These are phyloP conservation scores for Tenthredo scrophulariae DNA, from an alignment of 2,888 invertebrate genomes.

Conservation along the genomic window DNA sequence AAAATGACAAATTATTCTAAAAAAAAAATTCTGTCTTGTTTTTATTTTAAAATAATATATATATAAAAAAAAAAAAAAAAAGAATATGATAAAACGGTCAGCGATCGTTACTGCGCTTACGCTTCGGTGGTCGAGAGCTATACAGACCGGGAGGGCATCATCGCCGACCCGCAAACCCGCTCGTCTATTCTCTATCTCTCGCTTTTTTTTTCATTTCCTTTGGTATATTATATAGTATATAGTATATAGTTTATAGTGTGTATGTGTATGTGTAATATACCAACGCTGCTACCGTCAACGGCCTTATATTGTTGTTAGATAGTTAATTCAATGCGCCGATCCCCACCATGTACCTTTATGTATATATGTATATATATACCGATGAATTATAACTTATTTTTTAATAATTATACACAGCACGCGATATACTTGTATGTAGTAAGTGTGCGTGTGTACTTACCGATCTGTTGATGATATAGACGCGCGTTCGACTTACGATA, in stretches of 20 bases:
- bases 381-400: neutral
- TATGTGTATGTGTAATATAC: constrained; percentile 59
- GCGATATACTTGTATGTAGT: constrained; percentile 9
- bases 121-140: constrained; percentile 76
- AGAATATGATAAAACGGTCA: constrained; percentile 62
- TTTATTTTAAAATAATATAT: too few relatives aligned
- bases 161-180: constrained; percentile 77
- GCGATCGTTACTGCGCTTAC: constrained; percentile 78
- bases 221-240: neutral
- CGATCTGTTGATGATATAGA: neutral
- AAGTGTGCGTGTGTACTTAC: neutral
- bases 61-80: neutral
- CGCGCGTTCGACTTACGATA: neutral
- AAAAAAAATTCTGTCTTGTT: too few relatives aligned
- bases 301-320: constrained; percentile 28
- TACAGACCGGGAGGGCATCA: constrained; percentile 75
- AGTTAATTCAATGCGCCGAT: constrained; percentile 32
- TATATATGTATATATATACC: too few relatives aligned
- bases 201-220: constrained; percentile 20
- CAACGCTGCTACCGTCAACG: constrained; percentile 61
- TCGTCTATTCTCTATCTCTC: constrained; percentile 58
- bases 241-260: neutral
- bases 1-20: too few relatives aligned
- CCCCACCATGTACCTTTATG: neutral
- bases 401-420: constrained; percentile 19